A percentile compares a stretch with the other conserved stretches of the same genome.
Conservation (phyloP, 2,113 vertebrate species). For the Aix galericulata region DNA sequence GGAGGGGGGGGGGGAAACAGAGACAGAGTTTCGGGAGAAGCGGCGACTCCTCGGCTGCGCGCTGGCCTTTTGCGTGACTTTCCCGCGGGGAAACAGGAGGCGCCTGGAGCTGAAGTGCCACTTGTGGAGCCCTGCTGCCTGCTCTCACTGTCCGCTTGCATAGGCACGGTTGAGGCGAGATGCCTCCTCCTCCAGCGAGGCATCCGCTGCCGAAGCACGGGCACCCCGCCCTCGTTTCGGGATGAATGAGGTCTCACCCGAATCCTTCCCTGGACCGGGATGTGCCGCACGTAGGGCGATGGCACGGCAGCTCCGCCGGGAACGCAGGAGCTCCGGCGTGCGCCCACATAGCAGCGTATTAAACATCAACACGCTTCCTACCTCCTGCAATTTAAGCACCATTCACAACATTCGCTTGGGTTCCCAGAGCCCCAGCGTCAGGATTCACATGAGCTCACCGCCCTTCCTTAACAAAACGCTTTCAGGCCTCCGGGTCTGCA, state of each 20-base stretch:
- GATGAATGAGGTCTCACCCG: not conserved
- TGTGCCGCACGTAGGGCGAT: rapidly evolving
- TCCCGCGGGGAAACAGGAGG: not conserved
- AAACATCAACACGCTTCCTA: not conserved
- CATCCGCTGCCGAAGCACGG: not conserved
- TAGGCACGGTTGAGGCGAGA: rapidly evolving
- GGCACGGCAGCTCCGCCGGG: rapidly evolving
- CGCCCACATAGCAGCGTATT: rapidly evolving
- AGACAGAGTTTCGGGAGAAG: not conserved
- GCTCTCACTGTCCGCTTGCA: not conserved
- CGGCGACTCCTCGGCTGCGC: not conserved
- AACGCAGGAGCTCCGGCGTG: not conserved
- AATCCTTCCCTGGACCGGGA: not conserved
- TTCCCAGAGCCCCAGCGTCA: not conserved
- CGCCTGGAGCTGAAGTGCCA: rapidly evolving
- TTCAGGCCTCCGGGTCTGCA: not conserved
- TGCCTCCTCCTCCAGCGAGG: not conserved
- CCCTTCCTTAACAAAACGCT: not conserved
- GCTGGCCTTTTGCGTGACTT: not conserved
- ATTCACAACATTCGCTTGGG: rapidly evolving
- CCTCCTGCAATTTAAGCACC: not conserved
- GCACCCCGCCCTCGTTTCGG: rapidly evolving
- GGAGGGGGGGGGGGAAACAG: not conserved
- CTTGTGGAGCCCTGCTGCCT: not conserved
- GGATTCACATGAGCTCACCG: not conserved